These are phyloP conservation scores for Pelvicachromis taeniatus DNA, from an alignment of 2,113 vertebrate genomes.

Conservation along the genomic window DNA sequence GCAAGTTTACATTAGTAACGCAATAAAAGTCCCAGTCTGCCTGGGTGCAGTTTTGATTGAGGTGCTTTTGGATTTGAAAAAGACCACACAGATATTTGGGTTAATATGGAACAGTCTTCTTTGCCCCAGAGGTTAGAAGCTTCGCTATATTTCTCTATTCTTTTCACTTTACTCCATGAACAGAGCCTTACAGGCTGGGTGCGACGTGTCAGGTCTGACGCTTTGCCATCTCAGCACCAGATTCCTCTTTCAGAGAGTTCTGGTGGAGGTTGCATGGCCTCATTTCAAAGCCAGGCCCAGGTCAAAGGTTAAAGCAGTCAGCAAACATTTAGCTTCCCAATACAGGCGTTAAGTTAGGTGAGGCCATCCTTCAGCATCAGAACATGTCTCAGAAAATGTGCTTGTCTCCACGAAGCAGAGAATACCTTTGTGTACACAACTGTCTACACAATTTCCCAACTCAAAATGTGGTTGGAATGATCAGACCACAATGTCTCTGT, in stretches of 20 bases:
- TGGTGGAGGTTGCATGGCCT: slow-evolving; percentile 44
- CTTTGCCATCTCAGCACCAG: slow-evolving; percentile 65
- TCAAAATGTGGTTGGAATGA: neutral
- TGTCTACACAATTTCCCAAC: neutral
- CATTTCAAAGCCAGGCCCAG: slow-evolving; percentile 61
- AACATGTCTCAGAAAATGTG: neutral
- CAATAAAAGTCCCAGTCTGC: neutral
- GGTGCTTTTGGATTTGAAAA: neutral
- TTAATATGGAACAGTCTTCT: neutral
- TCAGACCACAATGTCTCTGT: neutral
- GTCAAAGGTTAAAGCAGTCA: slow-evolving; percentile 61
- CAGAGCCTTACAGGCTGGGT: slow-evolving; percentile 24
- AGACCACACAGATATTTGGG: neutral
- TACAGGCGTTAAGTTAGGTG: neutral
- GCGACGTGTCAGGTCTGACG: slow-evolving; percentile 56
- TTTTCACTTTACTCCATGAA: neutral
- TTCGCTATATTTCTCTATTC: slow-evolving; percentile 1
- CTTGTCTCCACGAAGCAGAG: neutral
- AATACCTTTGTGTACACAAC: neutral
- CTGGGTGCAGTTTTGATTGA: neutral
- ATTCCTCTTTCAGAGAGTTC: slow-evolving; percentile 55
- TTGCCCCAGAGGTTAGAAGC: slow-evolving; percentile 13
- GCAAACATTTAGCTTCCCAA: slow-evolving; percentile 53
- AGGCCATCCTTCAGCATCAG: neutral
- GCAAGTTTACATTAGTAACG: neutral